Conservation (phyloP, 1,140 invertebrate genomes). For the Hormaphis cornu region DNA sequence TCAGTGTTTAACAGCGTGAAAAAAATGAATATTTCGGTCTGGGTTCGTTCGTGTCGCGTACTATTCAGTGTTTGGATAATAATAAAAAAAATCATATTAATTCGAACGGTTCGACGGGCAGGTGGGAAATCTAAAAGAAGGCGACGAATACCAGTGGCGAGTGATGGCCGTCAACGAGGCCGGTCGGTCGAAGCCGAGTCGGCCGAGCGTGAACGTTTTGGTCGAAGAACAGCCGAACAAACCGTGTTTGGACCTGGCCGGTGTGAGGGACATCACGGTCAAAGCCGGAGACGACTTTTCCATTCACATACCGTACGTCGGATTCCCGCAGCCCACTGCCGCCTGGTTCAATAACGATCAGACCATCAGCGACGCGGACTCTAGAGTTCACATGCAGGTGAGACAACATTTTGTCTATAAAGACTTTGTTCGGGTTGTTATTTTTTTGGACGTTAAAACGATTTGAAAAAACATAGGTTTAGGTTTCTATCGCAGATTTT, state of each 20-base stretch:
- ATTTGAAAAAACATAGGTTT: too few relatives aligned
- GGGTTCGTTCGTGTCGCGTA: too few relatives aligned
- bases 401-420: not conserved
- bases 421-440: too few relatives aligned
- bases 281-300: constrained; percentile 94
- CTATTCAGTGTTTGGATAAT: too few relatives aligned
- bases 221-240: constrained; percentile 95
- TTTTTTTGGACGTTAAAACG: too few relatives aligned
- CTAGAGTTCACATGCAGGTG: constrained; percentile 65
- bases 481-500: too few relatives aligned
- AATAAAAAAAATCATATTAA: too few relatives aligned
- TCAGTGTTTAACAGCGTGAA: too few relatives aligned
- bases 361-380: constrained; percentile 60
- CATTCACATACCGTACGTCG: constrained; percentile 88
- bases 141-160: constrained; percentile 91
- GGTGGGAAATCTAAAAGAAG: constrained; percentile 80
- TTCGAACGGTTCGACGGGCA: too few relatives aligned
- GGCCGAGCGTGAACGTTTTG: constrained; percentile 70
- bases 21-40: too few relatives aligned
- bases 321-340: constrained; percentile 88
- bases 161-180: constrained; percentile 93
- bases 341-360: constrained; percentile 84
- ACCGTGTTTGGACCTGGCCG: constrained; percentile 84
- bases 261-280: constrained; percentile 89
- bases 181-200: constrained; percentile 83